Evolutionary conservation across 2,888 invertebrate species (phyloP).

Genomic region (Diarsia dahlii): DNA sequence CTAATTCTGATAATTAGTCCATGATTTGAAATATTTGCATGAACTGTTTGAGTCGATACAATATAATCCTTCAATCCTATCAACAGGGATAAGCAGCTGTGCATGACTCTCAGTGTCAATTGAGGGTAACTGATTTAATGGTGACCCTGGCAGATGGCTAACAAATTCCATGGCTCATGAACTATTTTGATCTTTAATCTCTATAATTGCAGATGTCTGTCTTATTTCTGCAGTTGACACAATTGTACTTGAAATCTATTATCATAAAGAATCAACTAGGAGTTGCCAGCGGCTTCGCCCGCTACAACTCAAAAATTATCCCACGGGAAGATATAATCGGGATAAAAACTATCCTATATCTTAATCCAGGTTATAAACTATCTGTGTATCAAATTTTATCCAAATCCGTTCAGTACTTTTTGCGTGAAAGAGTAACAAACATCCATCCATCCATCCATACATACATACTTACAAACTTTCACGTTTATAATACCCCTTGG

Average conservation of each 20-base stretch:
- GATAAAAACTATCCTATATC: no score
- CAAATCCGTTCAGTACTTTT: no score
- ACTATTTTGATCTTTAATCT: slow-evolving; percentile 54
- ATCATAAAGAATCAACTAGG: background rate
- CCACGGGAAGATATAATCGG: no score
- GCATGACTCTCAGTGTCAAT: slow-evolving; percentile 57
- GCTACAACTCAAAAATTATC: no score
- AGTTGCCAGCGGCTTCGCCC: no score
- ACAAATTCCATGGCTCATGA: slow-evolving; percentile 41
- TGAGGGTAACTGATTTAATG: slow-evolving; percentile 68
- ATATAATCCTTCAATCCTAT: slow-evolving; percentile 18
- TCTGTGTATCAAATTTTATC: no score
- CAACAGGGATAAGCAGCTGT: slow-evolving; percentile 49
- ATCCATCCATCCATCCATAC: no score
- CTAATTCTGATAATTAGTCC: no score
- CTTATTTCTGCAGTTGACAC: background rate
- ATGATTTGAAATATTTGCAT: background rate
- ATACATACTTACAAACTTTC: no score
- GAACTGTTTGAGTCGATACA: background rate
- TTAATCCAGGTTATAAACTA: no score
- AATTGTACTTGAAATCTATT: background rate
- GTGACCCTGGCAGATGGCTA: slow-evolving; percentile 55
- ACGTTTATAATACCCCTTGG: no score
- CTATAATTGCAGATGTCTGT: slow-evolving; percentile 4
- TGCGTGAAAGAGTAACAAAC: no score